A percentile compares a stretch with the other conserved stretches of the same genome.
Evolutionary conservation across 1,140 invertebrate genomes (phyloP).

Genomic region (Latrodectus geometricus): DNA sequence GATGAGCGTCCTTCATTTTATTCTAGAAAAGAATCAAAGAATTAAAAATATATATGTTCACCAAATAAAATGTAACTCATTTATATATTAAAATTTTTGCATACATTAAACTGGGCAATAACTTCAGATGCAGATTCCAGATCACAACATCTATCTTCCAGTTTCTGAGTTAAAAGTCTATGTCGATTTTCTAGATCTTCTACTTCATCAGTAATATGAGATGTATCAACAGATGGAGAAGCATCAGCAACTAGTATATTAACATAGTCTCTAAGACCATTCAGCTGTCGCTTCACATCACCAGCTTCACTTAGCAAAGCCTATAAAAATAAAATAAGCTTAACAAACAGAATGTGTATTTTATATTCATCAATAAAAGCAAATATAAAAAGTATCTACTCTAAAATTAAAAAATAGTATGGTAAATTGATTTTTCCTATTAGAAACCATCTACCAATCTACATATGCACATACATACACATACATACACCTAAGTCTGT

Average conservation of each 20-base stretch:
- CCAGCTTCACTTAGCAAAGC: conserved; percentile 73
- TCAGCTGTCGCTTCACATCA: conserved; percentile 81
- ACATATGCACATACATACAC: too few species aligned
- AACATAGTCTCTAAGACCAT: conserved; percentile 77
- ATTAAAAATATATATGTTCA: neutral
- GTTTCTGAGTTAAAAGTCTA: conserved; percentile 79
- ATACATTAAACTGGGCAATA: conserved; percentile 82
- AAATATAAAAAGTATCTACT: too few species aligned
- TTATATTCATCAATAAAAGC: too few species aligned
- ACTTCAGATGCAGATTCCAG: conserved; percentile 89
- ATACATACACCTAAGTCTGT: too few species aligned
- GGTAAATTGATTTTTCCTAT: too few species aligned
- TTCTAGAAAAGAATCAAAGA: conserved; percentile 72
- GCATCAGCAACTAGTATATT: conserved; percentile 81
- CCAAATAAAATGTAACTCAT: neutral
- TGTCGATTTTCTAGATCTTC: conserved; percentile 82
- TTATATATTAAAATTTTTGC: conserved; percentile 36
- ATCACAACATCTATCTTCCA: conserved; percentile 83
- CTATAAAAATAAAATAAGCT: conserved; percentile 13
- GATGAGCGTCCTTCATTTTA: conserved; percentile 81
- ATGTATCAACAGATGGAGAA: conserved; percentile 75
- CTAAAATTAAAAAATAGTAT: too few species aligned
- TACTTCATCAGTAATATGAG: conserved; percentile 82
- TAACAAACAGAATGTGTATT: neutral
- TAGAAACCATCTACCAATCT: too few species aligned